Evolutionary conservation across 2,113 vertebrate species (phyloP).

Genomic region (Corydoras maculifer): DNA sequence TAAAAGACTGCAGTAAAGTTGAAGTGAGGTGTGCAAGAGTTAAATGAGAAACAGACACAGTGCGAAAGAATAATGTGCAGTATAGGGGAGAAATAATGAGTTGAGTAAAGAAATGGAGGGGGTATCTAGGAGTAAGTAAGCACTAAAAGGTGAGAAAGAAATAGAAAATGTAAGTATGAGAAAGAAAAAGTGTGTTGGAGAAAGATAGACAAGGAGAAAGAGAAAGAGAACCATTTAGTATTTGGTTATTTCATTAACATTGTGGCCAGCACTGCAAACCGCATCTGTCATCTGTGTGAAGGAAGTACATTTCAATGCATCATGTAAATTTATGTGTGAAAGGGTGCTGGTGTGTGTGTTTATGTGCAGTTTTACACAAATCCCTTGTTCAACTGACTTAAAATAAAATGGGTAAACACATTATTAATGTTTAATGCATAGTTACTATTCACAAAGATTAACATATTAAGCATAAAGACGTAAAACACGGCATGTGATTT

Average conservation of each 20-base stretch:
- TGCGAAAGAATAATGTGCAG: background rate
- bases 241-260: conserved; percentile 11
- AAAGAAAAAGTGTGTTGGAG: background rate
- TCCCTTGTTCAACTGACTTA: too few species aligned
- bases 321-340: conserved; percentile 1
- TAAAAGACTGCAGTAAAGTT: too few species aligned
- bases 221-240: background rate
- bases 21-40: too few species aligned
- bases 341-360: conserved; percentile 1
- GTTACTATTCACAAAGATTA: too few species aligned
- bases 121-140: background rate
- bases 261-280: conserved; percentile 11
- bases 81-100: background rate
- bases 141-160: too few species aligned
- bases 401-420: too few species aligned
- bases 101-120: background rate
- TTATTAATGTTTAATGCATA: too few species aligned
- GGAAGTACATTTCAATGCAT: background rate
- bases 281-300: background rate
- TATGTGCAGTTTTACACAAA: background rate
- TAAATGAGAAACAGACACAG: too few species aligned
- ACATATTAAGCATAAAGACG: too few species aligned
- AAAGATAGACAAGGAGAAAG: background rate
- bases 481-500: too few species aligned
- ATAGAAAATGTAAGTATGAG: background rate